phyloP scores from a whole-genome alignment of 2,113 vertebrate species.

The Pterocles gutturalis region DNA sequence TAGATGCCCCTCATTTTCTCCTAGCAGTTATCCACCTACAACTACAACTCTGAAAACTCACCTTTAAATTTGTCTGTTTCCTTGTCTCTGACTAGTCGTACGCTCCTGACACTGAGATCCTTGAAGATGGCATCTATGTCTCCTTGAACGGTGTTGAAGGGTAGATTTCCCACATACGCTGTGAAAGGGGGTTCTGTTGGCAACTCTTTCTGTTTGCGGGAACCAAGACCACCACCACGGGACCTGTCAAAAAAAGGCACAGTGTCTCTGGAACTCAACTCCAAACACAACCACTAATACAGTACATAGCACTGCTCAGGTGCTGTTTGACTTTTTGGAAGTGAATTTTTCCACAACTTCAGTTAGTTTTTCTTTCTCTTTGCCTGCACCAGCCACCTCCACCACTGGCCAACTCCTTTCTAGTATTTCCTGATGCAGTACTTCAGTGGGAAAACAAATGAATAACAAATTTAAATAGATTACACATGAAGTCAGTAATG shows the following conservation, averaged over 20 bases:
- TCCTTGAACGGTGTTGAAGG: slow-evolving; percentile 96
- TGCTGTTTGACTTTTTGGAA: background rate
- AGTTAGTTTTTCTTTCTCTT: background rate
- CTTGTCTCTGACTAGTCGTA: slow-evolving; percentile 97
- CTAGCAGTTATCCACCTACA: background rate
- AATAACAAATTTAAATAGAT: background rate
- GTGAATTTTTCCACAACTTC: background rate
- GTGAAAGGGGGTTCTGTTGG: slow-evolving; percentile 98
- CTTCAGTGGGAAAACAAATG: background rate
- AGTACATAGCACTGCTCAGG: fast-evolving
- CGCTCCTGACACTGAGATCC: slow-evolving; percentile 91
- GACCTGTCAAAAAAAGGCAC: slow-evolving; percentile 75
- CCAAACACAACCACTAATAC: background rate
- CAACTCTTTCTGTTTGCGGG: slow-evolving; percentile 94
- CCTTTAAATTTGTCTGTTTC: slow-evolving; percentile 99
- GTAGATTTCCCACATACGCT: slow-evolving; percentile 95
- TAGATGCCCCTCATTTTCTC: background rate
- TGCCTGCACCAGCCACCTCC: background rate
- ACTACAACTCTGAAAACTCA: slow-evolving; percentile 45
- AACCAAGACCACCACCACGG: slow-evolving; percentile 85
- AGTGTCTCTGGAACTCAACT: background rate
- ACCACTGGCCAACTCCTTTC: background rate
- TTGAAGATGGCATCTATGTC: slow-evolving; percentile 98
- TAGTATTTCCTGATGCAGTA: background rate
- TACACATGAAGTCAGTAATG: background rate